Percentiles rank a stretch among this genome's conserved stretches.
phyloP scores from a whole-genome alignment of 2,888 invertebrate genomes.

The Bhutanitis thaidina region DNA sequence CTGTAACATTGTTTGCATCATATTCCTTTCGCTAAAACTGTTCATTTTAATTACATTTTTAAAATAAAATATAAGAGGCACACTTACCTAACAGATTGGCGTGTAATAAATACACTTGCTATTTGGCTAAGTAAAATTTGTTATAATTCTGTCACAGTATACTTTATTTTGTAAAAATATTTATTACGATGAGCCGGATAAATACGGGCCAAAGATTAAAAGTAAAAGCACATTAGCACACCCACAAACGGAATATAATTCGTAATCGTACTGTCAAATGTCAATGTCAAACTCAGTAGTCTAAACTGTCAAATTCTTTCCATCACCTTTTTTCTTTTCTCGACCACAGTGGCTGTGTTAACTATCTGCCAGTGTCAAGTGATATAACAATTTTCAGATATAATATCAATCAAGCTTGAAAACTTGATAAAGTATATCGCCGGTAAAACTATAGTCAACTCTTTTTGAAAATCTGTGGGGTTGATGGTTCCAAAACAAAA shows the following conservation, averaged over 20 bases:
- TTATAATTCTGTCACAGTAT: not conserved
- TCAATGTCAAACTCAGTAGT: not conserved
- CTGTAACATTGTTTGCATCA: constrained; percentile 16
- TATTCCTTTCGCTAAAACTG: constrained; percentile 27
- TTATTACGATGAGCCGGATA: not conserved
- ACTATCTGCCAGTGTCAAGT: too few relatives aligned
- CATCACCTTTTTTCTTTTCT: too few relatives aligned
- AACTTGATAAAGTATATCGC: too few relatives aligned
- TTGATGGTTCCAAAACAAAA: too few relatives aligned
- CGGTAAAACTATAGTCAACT: too few relatives aligned
- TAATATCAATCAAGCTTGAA: too few relatives aligned
- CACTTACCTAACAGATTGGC: constrained; percentile 25
- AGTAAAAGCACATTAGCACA: constrained; percentile 33
- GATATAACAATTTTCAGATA: too few relatives aligned
- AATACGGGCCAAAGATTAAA: constrained; percentile 26
- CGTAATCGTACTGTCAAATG: constrained; percentile 35
- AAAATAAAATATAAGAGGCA: constrained; percentile 13
- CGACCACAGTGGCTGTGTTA: too few relatives aligned
- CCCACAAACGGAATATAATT: constrained; percentile 52
- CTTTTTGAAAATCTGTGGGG: too few relatives aligned
- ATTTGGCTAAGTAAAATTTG: constrained; percentile 16
- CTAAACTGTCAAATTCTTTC: constrained; percentile 27
- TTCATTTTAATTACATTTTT: constrained; percentile 22
- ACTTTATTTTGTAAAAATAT: constrained; percentile 1
- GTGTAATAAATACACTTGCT: constrained; percentile 18